phyloP scores from a whole-genome alignment of 2,113 vertebrate genomes.

The Sprattus sprattus region DNA sequence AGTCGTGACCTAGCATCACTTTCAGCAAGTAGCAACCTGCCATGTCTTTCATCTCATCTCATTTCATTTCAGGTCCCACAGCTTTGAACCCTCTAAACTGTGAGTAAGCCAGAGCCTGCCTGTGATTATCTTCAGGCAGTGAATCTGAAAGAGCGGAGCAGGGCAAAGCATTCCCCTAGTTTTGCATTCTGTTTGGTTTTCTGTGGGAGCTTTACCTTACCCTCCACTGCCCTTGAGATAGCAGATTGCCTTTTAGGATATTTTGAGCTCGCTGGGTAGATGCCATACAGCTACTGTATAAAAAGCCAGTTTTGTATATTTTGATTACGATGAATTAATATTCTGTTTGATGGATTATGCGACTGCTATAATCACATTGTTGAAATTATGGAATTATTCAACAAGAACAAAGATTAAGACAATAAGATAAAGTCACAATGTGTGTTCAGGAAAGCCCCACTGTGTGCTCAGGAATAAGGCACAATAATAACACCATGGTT shows the following conservation, averaged over 20 bases:
- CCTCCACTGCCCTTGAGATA: background rate
- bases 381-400: no score
- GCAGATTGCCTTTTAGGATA: background rate
- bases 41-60: background rate
- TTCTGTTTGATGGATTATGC: no score
- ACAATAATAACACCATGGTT: no score
- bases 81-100: background rate
- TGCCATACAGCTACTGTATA: no score
- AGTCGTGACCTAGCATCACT: background rate
- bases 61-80: background rate
- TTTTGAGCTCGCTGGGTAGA: no score
- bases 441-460: no score
- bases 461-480: no score
- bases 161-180: background rate
- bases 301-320: no score
- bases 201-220: background rate
- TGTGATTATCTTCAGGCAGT: background rate
- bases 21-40: background rate
- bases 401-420: no score
- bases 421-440: no score
- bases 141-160: background rate
- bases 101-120: background rate
- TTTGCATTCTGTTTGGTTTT: background rate
- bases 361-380: no score
- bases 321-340: no score